Evolutionary conservation across 2,888 invertebrate species (phyloP), one percentile per base, ranked within the genome.

Genomic region (Zeuzera pyrina): DNA sequence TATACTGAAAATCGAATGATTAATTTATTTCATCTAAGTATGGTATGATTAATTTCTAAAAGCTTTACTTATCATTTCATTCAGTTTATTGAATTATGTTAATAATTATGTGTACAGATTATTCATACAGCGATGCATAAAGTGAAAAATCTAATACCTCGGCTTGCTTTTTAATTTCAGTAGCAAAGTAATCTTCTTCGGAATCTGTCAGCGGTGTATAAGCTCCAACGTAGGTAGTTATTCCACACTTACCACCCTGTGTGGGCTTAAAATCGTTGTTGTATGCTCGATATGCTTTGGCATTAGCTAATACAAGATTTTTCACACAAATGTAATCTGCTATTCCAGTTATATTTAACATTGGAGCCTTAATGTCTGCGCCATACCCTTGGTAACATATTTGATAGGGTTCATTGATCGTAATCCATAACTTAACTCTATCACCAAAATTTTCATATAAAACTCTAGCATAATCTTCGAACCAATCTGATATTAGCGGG

Each of bases 241-340:
- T 67, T 36, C 57, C 54, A 6, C 57, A 39, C 0, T 39, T 67
- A 60, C 47, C 88, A 57, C 45, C 76, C 45, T 34, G 83, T 64
- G 44, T 36, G 2, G 52, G 26, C 28, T 55, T 61, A 38, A 61
- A 76, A 29, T 69, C 59, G 11, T 60, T 37, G 29, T 62, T 53
- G 30, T 79, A 84, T 12, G 74, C 51, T n/a, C 61, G 69, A 43
- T 71, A 83, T 2, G 63, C 66, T 7, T 49, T 54, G 7, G 78
- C 77, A 52, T 91, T 90, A 1, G 89, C 86, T 24, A 71, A 45
- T 0, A 85, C 50, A 21, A 86, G 58, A 14, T 73, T 73, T 42
- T 81, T 78, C 13, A 65, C 62, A 37, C 85, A 85, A 31, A 83
- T 45, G 42, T 85, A 85, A 19, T 78, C 79, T 1, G 64, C 81